Evolutionary conservation across 2,888 invertebrate species (phyloP).

Genomic region (Mesorhabditis belari): DNA sequence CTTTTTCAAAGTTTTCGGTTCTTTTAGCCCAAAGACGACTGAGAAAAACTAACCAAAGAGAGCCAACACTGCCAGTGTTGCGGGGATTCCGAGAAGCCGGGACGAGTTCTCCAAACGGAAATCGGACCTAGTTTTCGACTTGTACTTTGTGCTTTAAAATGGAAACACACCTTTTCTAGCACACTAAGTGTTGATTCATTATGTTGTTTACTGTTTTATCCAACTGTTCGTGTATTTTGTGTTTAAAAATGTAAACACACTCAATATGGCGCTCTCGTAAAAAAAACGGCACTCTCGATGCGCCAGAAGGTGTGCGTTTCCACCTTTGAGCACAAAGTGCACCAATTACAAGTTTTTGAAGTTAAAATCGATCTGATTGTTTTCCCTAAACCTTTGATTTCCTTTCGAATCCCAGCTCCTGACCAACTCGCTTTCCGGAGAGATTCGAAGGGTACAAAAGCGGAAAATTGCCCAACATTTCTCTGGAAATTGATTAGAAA

Average conservation of each 20-base stretch:
- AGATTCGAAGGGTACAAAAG: slow-evolving; percentile 34
- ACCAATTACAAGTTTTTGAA: too few relatives aligned
- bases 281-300: too few relatives aligned
- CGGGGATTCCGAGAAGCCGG: slow-evolving; percentile 29
- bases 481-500: too few relatives aligned
- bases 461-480: slow-evolving; percentile 38
- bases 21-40: not conserved
- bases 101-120: slow-evolving; percentile 23
- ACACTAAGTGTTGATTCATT: too few relatives aligned
- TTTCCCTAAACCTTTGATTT: not conserved
- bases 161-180: too few relatives aligned
- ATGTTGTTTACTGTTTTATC: too few relatives aligned
- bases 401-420: slow-evolving; percentile 5
- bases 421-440: slow-evolving; percentile 23
- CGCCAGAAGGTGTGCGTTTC: too few relatives aligned
- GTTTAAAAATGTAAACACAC: too few relatives aligned
- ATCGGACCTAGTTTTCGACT: slow-evolving; percentile 6
- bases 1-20: not conserved
- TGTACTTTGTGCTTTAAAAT: not conserved
- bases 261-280: too few relatives aligned
- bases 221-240: too few relatives aligned
- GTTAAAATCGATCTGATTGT: too few relatives aligned
- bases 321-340: too few relatives aligned
- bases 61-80: slow-evolving; percentile 38
- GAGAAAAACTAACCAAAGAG: slow-evolving; percentile 11